A percentile compares a stretch with the other conserved stretches of the same genome.
phyloP scores from a whole-genome alignment of 92 coral and sea anemone genomes.

The Phenganax subtilis region DNA sequence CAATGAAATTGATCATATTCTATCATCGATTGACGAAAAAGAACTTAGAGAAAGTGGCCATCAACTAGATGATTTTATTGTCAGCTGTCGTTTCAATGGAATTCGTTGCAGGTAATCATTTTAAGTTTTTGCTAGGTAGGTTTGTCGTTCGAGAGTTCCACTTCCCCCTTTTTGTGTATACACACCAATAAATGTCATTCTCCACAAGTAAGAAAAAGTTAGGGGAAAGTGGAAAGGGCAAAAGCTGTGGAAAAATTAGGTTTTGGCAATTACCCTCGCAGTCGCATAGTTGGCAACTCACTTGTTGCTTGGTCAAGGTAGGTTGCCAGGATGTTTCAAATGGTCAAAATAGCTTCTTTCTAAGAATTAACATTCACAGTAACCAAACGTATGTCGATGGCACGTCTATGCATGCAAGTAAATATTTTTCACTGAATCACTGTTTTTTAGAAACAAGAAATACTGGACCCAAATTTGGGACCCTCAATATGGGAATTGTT shows the following conservation, averaged over 20 bases:
- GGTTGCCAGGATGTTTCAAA: too few relatives aligned
- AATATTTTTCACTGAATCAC: too few relatives aligned
- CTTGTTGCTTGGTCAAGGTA: too few relatives aligned
- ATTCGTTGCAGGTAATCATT: conserved; percentile 19
- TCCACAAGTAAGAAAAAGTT: too few relatives aligned
- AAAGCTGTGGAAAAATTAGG: neutral
- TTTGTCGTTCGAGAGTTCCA: too few relatives aligned
- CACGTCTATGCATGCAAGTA: too few relatives aligned
- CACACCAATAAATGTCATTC: neutral
- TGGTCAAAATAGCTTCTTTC: too few relatives aligned
- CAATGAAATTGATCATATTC: conserved; percentile 1
- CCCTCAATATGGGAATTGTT: conserved; percentile 43
- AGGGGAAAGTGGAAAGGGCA: neutral
- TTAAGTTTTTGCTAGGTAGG: neutral
- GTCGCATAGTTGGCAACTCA: too few relatives aligned
- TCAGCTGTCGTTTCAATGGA: conserved; percentile 26
- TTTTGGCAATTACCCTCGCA: neutral
- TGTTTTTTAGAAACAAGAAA: conserved; percentile 12
- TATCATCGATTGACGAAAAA: neutral
- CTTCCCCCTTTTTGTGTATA: neutral
- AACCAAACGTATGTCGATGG: too few relatives aligned
- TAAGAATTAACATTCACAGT: too few relatives aligned
- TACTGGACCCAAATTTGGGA: conserved; percentile 43
- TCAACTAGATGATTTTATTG: neutral
- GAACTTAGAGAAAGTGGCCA: conserved; percentile 3